phyloP scores from a whole-genome alignment of 2,797 vertebrate species.

The Caiman crocodilus region DNA sequence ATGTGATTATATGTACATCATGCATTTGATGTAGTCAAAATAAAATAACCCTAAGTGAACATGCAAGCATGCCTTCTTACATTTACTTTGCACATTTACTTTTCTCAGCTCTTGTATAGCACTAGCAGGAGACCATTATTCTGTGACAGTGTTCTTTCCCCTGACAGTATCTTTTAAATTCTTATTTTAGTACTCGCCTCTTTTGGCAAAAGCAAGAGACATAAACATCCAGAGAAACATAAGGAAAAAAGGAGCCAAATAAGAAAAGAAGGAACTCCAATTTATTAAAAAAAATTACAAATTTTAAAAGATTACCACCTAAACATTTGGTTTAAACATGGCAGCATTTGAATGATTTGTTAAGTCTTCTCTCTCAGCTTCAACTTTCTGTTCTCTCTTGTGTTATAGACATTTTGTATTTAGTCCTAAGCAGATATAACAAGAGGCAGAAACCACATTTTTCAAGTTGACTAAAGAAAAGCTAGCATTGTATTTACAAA shows the following conservation, averaged over 20 bases:
- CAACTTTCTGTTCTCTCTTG: background rate
- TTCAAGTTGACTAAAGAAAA: background rate
- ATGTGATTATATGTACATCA: background rate
- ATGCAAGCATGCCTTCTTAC: background rate
- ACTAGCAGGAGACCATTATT: slow-evolving; percentile 3
- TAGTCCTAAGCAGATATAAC: background rate
- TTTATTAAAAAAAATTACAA: background rate
- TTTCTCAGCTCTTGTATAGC: slow-evolving; percentile 2
- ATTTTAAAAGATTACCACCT: background rate
- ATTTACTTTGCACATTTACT: background rate
- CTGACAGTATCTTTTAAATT: slow-evolving; percentile 17
- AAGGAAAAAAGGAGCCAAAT: background rate
- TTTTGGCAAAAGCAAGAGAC: background rate
- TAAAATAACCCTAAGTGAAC: background rate
- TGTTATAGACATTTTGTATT: background rate
- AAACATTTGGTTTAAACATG: background rate
- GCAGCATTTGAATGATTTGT: background rate
- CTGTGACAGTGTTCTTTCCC: background rate
- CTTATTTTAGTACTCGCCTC: background rate
- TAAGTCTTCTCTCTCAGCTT: background rate
- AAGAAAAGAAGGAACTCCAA: background rate
- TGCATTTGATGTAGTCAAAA: background rate
- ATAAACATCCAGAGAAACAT: background rate
- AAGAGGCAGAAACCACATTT: background rate
- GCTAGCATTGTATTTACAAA: background rate